Base-by-base conservation (phyloP, 2,888 invertebrate species). In the Macrosiphum euphorbiae region DNA sequence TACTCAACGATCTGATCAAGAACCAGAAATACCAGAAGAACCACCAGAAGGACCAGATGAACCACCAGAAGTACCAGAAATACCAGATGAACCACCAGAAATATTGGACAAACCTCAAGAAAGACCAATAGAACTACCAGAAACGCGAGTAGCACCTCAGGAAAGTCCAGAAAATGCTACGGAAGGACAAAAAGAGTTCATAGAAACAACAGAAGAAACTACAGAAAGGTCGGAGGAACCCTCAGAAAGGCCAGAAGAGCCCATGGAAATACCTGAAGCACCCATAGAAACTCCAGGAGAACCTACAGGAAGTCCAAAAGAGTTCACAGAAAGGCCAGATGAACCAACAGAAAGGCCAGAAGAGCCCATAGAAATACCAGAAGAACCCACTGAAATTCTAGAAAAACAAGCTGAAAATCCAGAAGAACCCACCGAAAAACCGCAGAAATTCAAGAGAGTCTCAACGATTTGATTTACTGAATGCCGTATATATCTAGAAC, bases 381-480 rank as follows among this genome's bases (percentile, higher is more conserved):
- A 58, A 58, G 58, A 58, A 26, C 26, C 58, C 26, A 58, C 58
- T 58, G 58, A 58, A 26, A 58, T 58, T 1, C 26, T 58, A 58
- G 58, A 58, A 26, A 58, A 55, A 55, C 55, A 20, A 28, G 5
- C 28, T 24, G 35, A n/a, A 35, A 88, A 50, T 26, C 58, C 58
- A 58, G 58, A 55, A 55, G 55, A 58, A 58, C 8, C 58, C 26
- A 58, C 26, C 26, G 58, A 58, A 8, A 58, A 7, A 86, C n/a
- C 86, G 47, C 58, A 85, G 55, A 44, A 44, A 85, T 35, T 52
- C n/a, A 44, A 35, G 91, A 91, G 86, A 92, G 58, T 86, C 91
- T 58, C 85, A 55, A 91, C 58, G 44, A 11, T 85, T 85, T 44
- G 55, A 85, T 44, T 41, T 58, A 55, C 85, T 13, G 91, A 92